These are phyloP conservation scores for Pteronotus mesoamericanus DNA, from an alignment of 2,797 vertebrate genomes.

Conservation along the genomic window DNA sequence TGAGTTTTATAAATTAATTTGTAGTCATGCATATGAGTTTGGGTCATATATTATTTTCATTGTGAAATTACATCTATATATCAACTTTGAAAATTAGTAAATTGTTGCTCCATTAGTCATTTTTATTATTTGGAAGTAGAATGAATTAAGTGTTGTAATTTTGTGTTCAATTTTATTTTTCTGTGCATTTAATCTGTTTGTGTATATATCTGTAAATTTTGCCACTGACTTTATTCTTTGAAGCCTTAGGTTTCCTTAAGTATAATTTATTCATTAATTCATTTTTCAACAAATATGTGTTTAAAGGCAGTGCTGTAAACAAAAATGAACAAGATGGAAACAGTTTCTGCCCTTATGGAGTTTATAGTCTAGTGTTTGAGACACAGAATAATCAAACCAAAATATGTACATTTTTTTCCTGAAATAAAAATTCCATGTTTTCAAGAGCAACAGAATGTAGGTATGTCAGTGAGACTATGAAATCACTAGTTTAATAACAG, in stretches of 20 bases:
- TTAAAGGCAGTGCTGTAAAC: neutral
- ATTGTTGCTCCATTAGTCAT: neutral
- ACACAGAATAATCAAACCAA: neutral
- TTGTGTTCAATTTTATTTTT: slow-evolving; percentile 12
- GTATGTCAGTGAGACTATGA: neutral
- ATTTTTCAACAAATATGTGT: neutral
- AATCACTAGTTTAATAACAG: slow-evolving; percentile 30
- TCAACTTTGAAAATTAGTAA: slow-evolving; percentile 5
- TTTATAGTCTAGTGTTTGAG: neutral
- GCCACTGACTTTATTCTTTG: neutral
- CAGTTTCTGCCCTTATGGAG: neutral
- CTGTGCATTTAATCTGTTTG: neutral
- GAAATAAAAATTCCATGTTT: slow-evolving; percentile 31
- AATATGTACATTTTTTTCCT: neutral
- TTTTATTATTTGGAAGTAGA: neutral
- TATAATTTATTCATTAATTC: neutral
- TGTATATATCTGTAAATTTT: neutral
- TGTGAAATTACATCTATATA: neutral
- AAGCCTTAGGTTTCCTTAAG: neutral
- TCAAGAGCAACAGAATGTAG: neutral
- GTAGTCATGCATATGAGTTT: neutral
- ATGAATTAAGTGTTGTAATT: neutral
- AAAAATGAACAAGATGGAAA: neutral
- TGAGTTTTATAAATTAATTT: slow-evolving; percentile 25
- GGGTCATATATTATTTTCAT: neutral